phyloP scores from a whole-genome alignment of 2,888 invertebrate genomes.

The Trimorus sp. region DNA sequence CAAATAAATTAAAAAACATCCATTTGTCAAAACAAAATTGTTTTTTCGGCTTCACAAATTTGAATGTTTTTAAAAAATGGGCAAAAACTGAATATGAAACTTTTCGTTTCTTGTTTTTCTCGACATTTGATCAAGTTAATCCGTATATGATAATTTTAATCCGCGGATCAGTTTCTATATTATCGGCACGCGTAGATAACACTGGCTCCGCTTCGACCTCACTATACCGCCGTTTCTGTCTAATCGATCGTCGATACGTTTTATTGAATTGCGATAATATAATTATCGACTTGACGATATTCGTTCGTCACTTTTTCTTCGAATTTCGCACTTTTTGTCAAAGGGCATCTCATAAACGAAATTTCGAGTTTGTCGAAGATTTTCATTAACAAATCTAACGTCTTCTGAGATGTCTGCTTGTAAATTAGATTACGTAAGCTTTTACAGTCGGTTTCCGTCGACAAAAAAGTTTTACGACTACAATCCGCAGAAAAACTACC shows the following conservation, averaged over 20 bases:
- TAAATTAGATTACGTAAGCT: constrained; percentile 4
- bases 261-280: constrained; percentile 47
- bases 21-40: no score
- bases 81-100: no score
- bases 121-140: background rate
- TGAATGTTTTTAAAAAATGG: no score
- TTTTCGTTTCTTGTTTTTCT: constrained; percentile 3
- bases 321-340: background rate
- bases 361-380: background rate
- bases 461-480: no score
- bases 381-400: background rate
- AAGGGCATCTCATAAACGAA: constrained; percentile 19
- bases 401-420: background rate
- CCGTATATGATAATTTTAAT: constrained; percentile 5
- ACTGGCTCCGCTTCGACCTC: background rate
- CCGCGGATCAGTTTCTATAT: constrained; percentile 29
- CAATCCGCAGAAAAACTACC: no score
- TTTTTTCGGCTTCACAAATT: no score
- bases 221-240: constrained; percentile 25
- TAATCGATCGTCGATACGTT: constrained; percentile 53
- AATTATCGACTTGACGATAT: constrained; percentile 39
- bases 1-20: no score
- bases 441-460: background rate
- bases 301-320: background rate
- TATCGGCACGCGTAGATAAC: constrained; percentile 34